A percentile compares a stretch with the other conserved stretches of the same genome.
Conservation (phyloP, 2,113 vertebrate genomes). For the Microtus ochrogaster region DNA sequence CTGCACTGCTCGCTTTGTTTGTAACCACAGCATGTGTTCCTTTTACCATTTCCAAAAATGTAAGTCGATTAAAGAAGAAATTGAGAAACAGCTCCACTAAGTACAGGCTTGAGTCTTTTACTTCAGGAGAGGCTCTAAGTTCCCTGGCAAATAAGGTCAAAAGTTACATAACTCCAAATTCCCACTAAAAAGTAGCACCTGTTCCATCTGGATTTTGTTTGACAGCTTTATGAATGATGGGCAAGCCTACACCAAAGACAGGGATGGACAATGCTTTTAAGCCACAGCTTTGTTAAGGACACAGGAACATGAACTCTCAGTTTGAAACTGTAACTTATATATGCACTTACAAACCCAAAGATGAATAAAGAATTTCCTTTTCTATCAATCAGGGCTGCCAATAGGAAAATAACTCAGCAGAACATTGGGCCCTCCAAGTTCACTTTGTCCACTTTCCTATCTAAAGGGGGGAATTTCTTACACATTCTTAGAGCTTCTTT, state of each 20-base stretch:
- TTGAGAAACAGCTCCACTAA: conserved; percentile 32
- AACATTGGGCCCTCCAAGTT: background rate
- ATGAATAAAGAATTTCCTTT: conserved; percentile 55
- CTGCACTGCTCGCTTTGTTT: conserved; percentile 9
- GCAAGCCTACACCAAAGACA: conserved; percentile 24
- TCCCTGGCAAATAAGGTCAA: conserved; percentile 48
- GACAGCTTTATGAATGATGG: conserved; percentile 39
- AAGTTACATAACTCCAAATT: conserved; percentile 24
- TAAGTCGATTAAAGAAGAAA: conserved; percentile 29
- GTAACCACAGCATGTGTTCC: conserved; percentile 22
- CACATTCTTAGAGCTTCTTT: conserved; percentile 24
- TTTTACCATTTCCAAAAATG: conserved; percentile 54
- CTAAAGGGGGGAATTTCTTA: conserved; percentile 37
- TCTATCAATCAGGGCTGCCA: conserved; percentile 49
- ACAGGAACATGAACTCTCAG: background rate
- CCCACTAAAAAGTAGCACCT: conserved; percentile 29
- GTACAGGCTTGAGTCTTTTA: conserved; percentile 35
- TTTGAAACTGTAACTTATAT: conserved; percentile 57
- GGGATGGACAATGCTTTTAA: conserved; percentile 1
- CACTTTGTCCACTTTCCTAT: background rate
- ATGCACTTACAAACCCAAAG: conserved; percentile 37
- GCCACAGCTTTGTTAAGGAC: conserved; percentile 50
- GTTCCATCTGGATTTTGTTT: conserved; percentile 53
- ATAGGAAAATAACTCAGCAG: conserved; percentile 29
- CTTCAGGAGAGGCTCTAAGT: conserved; percentile 51